Base-by-base conservation (phyloP, 2,113 vertebrate genomes). In the Motacilla tschutschensis region DNA sequence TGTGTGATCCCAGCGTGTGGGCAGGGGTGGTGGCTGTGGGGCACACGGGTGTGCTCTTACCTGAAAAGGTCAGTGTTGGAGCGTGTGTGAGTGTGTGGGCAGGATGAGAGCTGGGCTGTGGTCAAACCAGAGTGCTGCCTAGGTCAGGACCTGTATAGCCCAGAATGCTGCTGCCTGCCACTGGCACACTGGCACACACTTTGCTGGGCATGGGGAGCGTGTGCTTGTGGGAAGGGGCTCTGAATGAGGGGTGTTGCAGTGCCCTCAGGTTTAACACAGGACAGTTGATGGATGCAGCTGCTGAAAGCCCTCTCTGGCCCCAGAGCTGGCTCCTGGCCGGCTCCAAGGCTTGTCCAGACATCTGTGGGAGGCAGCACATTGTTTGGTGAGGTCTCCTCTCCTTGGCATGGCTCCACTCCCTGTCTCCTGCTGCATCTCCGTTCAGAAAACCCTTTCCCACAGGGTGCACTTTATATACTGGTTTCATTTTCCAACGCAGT, bases 401-500 rank as follows among this genome's bases (percentile, higher is more conserved):
- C 28, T 51, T 79, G 79, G 87, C 59, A 38, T 16, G 12, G 12
- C 43, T 65, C 51, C 29, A 55, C 46, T 89, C 57, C 31, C 60
- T 1, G 0, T 62, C 62, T 65, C 83, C 72, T 73, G 83, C 85
- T 48, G 41, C 10, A n/a, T 44, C 66, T 60, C 57, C 13, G 1
- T 87, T 95, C 90, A 87, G 92, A 92, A 97, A 92, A 84, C 85
- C 81, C 91, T 96, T 97, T 96, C 95, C 94, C 95, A 91, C 83
- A 89, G 95, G 93, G 93, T 94, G 91, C 95, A 95, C 93, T 97
- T 97, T 95, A 95, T 95, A 95, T 93, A 94, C 90, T 77, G 29
- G 95, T 96, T 95, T 97, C 96, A 94, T 96, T 96, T 96, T 96
- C 96, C 36, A 41, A 90, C 67, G 72, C 93, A 95, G 87, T 95